Percentiles rank a stretch among this genome's conserved stretches.
Conservation (phyloP, 2,888 invertebrate species). For the Zygogramma bicolorata region DNA sequence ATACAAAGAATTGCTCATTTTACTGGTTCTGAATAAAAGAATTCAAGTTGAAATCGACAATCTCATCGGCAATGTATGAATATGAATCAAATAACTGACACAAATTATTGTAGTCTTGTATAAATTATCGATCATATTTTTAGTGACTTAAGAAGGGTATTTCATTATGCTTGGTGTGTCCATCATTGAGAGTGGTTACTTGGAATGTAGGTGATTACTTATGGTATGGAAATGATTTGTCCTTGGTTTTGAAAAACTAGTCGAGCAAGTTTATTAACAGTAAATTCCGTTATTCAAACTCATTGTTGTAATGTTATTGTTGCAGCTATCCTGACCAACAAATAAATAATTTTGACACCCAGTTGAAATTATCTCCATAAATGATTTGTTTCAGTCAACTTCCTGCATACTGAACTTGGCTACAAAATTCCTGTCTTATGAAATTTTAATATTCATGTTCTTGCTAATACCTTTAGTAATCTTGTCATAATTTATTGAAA, state of each 20-base stretch:
- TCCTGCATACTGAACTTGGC: neutral
- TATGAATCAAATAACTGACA: no score
- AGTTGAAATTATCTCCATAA: neutral
- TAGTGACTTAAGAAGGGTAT: no score
- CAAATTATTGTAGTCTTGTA: no score
- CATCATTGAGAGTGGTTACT: no score
- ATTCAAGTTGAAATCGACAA: no score
- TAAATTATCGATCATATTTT: no score
- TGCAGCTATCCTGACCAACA: neutral
- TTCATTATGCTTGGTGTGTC: no score
- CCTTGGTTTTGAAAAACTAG: neutral
- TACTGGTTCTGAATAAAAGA: no score
- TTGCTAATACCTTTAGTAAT: neutral
- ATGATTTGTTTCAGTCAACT: neutral
- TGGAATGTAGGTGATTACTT: no score
- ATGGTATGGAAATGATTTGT: neutral
- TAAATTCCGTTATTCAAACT: neutral
- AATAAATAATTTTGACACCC: neutral
- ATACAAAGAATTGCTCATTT: no score
- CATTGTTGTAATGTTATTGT: neutral
- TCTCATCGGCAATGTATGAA: no score
- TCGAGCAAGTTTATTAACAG: neutral
- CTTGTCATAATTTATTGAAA: conserved; percentile 12
- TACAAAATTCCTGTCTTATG: neutral
- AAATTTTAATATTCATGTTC: neutral